These are phyloP conservation scores for Polymixis lichenea DNA, from an alignment of 2,888 invertebrate genomes.

Conservation along the genomic window DNA sequence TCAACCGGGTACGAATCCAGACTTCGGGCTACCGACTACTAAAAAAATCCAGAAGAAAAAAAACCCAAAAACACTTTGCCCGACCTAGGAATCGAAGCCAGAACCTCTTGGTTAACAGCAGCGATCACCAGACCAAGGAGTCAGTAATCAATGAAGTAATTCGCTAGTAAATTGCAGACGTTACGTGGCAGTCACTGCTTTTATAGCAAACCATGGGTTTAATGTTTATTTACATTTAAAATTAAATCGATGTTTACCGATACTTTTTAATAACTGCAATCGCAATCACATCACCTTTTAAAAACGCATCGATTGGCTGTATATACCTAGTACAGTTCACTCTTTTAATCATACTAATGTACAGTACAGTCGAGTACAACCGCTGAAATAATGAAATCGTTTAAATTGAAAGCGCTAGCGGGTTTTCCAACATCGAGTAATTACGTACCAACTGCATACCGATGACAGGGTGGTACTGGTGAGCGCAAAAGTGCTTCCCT, in stretches of 20 bases:
- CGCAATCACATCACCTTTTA: conserved; percentile 35
- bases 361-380: conserved; percentile 69
- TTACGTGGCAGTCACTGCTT: no score
- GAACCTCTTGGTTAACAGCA: no score
- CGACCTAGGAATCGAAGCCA: no score
- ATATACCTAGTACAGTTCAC: neutral
- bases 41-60: no score
- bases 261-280: conserved; percentile 17
- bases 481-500: conserved; percentile 61
- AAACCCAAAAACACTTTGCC: no score
- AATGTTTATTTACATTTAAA: conserved; percentile 3
- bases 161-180: no score
- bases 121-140: no score
- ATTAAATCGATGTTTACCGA: neutral
- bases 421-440: conserved; percentile 67
- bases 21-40: no score
- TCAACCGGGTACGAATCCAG: no score
- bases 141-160: no score
- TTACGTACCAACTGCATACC: conserved; percentile 67
- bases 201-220: no score
- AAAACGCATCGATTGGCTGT: conserved; percentile 23
- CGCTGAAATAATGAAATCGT: conserved; percentile 67
- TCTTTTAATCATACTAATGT: conserved; percentile 77
- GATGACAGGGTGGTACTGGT: conserved; percentile 69
- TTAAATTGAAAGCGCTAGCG: conserved; percentile 71